A percentile compares a stretch with the other conserved stretches of the same genome.
phyloP scores from a whole-genome alignment of 2,888 invertebrate species.

The Pseudococcus jackbeardsleyi region DNA sequence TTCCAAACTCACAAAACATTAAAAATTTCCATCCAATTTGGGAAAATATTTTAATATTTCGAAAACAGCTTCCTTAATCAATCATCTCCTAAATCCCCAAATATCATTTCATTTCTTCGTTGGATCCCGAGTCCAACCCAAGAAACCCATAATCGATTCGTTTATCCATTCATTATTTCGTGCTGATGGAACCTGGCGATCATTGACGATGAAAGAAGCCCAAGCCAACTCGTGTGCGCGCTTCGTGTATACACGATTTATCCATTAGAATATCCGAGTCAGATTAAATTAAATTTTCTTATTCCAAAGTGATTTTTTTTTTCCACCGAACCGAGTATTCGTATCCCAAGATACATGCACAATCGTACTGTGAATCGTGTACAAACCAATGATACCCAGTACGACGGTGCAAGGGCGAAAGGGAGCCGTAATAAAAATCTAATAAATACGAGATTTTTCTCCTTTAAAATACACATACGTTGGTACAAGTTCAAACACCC shows the following conservation, averaged over 20 bases:
- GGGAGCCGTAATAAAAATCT: neutral
- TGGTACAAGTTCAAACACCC: constrained; percentile 31
- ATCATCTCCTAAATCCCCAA: no score
- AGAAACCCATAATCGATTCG: neutral
- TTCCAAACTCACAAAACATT: no score
- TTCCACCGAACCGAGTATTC: neutral
- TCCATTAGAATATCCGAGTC: neutral
- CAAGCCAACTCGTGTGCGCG: neutral
- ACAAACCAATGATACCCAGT: neutral
- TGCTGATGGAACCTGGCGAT: neutral
- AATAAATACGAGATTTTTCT: constrained; percentile 36
- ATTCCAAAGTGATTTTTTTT: constrained; percentile 8
- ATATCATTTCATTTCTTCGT: no score
- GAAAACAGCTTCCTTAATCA: no score
- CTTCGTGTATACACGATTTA: neutral
- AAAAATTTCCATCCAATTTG: no score
- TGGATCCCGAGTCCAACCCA: no score
- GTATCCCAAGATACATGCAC: neutral
- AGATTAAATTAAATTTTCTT: constrained; percentile 24
- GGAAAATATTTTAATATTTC: no score
- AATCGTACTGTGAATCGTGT: neutral
- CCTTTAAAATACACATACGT: neutral
- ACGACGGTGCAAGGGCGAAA: neutral
- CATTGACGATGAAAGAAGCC: neutral
- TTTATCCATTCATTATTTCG: constrained; percentile 12